Percentiles rank a stretch among this genome's conserved stretches.
Conservation (phyloP, 92 coral and sea anemone genomes). For the Metridium senile region DNA sequence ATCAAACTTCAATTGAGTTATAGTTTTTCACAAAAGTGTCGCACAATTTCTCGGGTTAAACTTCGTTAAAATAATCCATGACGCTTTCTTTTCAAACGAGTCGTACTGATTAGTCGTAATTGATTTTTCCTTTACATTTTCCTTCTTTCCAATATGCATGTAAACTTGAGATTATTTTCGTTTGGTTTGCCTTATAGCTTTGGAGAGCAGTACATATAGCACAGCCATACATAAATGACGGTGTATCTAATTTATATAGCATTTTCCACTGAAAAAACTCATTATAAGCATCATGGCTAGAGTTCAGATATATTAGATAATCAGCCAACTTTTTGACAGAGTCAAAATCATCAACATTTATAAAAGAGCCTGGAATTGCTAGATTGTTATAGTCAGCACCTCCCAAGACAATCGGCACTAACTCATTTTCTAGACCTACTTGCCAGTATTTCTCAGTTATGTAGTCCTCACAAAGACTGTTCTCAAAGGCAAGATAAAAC, state of each 20-base stretch:
- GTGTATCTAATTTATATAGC: conserved; percentile 35
- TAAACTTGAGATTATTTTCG: conserved; percentile 26
- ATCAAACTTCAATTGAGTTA: too few species aligned
- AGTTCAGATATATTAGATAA: conserved; percentile 37
- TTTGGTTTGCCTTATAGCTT: conserved; percentile 21
- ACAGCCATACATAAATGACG: conserved; percentile 56
- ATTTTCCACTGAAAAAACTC: conserved; percentile 48
- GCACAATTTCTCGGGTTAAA: too few species aligned
- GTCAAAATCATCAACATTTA: conserved; percentile 44
- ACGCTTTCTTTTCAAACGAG: too few species aligned
- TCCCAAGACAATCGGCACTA: conserved; percentile 56
- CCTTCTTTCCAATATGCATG: conserved; percentile 36
- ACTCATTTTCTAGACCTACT: conserved; percentile 31
- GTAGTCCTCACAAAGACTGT: conserved; percentile 45
- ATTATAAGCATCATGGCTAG: conserved; percentile 42
- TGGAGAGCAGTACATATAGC: conserved; percentile 47
- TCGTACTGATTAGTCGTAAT: too few species aligned
- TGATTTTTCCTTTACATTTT: conserved; percentile 31
- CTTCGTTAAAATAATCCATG: too few species aligned
- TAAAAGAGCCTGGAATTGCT: conserved; percentile 38
- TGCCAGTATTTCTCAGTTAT: conserved; percentile 63
- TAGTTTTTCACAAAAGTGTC: too few species aligned
- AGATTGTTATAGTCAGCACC: conserved; percentile 39
- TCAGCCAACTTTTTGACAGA: conserved; percentile 26
- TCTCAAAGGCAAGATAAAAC: conserved; percentile 63